Evolutionary conservation across 2,888 invertebrate species (phyloP).

Genomic region (Eustalomyia histrio): DNA sequence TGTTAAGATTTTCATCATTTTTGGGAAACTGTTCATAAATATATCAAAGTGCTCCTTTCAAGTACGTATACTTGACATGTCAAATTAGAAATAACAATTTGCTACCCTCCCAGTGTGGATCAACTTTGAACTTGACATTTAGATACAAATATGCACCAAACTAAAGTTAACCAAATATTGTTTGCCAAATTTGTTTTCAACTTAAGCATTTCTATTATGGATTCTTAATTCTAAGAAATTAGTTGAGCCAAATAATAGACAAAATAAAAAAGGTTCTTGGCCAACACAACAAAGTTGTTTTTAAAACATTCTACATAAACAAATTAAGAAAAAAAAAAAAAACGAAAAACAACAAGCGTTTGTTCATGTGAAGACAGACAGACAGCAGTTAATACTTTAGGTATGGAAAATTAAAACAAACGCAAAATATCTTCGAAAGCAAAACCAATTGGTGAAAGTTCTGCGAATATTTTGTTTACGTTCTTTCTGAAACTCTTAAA

Average conservation of each 20-base stretch:
- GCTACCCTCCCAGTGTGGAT: background rate
- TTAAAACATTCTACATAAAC: background rate
- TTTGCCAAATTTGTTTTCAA: conserved; percentile 22
- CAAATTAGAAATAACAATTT: no score
- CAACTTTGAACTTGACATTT: conserved; percentile 22
- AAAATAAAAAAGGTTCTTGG: conserved; percentile 33
- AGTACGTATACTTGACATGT: no score
- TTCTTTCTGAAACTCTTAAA: conserved; percentile 69
- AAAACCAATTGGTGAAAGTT: conserved; percentile 79
- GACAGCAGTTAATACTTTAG: background rate
- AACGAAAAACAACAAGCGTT: background rate
- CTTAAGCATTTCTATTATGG: conserved; percentile 60
- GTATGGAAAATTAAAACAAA: conserved; percentile 43
- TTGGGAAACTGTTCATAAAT: no score
- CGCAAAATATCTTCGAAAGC: conserved; percentile 72
- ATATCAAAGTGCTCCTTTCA: no score
- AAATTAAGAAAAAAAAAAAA: background rate
- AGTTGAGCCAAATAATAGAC: conserved; percentile 33
- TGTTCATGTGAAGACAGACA: background rate
- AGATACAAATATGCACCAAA: background rate
- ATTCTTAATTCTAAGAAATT: conserved; percentile 48
- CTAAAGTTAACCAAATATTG: background rate
- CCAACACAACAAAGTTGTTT: conserved; percentile 3
- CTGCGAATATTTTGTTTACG: conserved; percentile 70
- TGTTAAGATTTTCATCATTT: no score